These are phyloP conservation scores for Mobula birostris DNA, from an alignment of 2,113 vertebrate species.

Conservation along the genomic window DNA sequence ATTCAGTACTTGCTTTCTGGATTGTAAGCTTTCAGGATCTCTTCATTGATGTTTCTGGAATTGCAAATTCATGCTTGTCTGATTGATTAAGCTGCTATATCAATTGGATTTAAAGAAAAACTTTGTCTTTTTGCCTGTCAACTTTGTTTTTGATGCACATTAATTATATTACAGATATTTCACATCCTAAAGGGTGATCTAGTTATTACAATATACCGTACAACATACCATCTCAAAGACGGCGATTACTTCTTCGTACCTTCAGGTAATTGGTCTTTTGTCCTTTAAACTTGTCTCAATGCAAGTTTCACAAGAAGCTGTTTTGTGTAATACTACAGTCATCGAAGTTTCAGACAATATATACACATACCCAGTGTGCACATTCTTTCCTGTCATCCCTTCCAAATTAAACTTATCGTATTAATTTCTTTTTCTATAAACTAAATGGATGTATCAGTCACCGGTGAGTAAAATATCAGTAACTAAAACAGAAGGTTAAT, in stretches of 20 bases:
- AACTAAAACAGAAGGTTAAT: neutral
- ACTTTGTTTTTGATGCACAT: neutral
- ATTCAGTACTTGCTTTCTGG: neutral
- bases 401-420: neutral
- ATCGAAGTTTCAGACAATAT: neutral
- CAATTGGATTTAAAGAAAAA: neutral
- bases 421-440: neutral
- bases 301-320: neutral
- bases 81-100: neutral
- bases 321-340: neutral
- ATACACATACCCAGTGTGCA: neutral
- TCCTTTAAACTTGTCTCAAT: neutral
- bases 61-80: neutral
- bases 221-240: constrained; percentile 49
- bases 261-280: constrained; percentile 50
- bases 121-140: neutral
- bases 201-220: constrained; percentile 53
- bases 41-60: neutral
- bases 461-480: neutral
- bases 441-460: neutral
- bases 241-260: constrained; percentile 64
- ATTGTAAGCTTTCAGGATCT: neutral
- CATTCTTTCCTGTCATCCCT: neutral
- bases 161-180: constrained; percentile 56
- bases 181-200: constrained; percentile 52